Conservation (phyloP, 2,888 invertebrate genomes). For the Poecilus cupreus region DNA sequence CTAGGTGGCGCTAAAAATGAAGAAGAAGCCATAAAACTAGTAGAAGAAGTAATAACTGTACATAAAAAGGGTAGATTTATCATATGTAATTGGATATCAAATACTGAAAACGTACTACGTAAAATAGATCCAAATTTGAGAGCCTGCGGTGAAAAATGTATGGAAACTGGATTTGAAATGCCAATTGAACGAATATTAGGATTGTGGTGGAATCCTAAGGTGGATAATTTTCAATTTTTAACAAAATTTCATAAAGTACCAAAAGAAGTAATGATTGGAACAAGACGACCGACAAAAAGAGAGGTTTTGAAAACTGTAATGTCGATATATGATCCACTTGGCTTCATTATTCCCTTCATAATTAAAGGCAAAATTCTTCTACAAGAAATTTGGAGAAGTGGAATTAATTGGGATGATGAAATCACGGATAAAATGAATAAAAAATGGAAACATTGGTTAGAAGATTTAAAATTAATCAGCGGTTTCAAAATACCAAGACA, state of each 20-base stretch:
- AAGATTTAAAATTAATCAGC: background rate
- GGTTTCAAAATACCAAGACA: background rate
- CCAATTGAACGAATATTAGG: no score
- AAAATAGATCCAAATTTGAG: background rate
- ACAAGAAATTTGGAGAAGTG: no score
- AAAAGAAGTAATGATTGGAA: conserved; percentile 47
- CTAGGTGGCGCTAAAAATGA: conserved; percentile 59
- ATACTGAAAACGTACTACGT: conserved; percentile 47
- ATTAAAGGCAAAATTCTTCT: no score
- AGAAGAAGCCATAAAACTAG: conserved; percentile 60
- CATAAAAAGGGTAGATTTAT: no score
- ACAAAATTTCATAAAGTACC: no score
- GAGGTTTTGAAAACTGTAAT: conserved; percentile 44
- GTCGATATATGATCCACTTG: no score
- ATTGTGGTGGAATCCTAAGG: no score
- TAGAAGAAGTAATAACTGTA: no score
- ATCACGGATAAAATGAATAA: no score
- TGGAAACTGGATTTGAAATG: no score
- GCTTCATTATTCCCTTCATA: conserved; percentile 14
- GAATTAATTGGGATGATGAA: no score
- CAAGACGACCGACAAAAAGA: conserved; percentile 59
- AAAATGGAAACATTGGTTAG: conserved; percentile 13
- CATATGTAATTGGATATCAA: conserved; percentile 64
- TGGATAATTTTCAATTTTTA: no score
- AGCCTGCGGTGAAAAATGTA: background rate